Evolutionary conservation across 1,140 invertebrate species (phyloP).

Genomic region (Neodiprion pinetum): DNA sequence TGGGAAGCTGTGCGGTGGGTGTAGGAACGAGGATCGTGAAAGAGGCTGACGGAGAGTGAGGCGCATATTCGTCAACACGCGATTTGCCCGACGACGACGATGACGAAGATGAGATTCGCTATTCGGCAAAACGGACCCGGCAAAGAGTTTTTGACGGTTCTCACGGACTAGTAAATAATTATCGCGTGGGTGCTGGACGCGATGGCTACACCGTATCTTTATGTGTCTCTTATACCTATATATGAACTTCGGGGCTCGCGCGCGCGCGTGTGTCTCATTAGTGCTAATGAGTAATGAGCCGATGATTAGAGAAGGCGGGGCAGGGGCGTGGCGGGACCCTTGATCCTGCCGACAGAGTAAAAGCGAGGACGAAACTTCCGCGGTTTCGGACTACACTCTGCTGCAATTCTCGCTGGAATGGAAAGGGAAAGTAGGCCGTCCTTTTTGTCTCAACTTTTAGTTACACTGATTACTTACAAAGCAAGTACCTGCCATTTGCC

Average conservation of each 20-base stretch:
- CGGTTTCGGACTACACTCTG: not conserved
- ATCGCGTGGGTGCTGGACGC: not conserved
- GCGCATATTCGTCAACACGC: no score
- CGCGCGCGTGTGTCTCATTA: constrained; percentile 58
- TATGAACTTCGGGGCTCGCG: no score
- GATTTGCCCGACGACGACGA: no score
- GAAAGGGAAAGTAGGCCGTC: no score
- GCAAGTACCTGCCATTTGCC: no score
- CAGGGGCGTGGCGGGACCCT: constrained; percentile 55
- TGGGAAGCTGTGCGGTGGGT: constrained; percentile 34
- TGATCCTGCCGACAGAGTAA: constrained; percentile 56
- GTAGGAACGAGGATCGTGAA: no score
- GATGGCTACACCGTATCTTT: not conserved
- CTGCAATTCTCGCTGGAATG: constrained; percentile 19
- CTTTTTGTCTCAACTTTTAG: no score
- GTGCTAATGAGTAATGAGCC: constrained; percentile 62
- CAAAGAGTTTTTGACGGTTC: not conserved
- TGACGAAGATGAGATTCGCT: no score
- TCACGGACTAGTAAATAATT: not conserved
- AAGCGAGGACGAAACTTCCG: constrained; percentile 27
- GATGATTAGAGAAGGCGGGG: constrained; percentile 62
- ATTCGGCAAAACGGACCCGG: no score
- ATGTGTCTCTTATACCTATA: no score
- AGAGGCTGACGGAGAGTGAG: no score
- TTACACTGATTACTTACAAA: no score